Conservation (phyloP, 2,113 vertebrate species). For the Camelus bactrianus region DNA sequence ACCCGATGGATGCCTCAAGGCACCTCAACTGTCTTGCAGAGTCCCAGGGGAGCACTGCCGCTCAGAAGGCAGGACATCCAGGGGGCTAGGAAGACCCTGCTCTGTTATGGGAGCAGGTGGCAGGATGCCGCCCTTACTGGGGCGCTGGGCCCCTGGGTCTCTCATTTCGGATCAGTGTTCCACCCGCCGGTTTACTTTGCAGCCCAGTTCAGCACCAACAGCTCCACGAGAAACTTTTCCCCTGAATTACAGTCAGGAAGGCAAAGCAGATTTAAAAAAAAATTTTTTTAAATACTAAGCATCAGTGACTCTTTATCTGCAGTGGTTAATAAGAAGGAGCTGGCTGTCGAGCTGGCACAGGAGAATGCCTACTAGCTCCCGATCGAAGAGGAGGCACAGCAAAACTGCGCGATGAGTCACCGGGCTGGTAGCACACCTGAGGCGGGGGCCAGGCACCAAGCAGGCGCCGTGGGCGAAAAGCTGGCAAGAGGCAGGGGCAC, state of each 20-base stretch:
- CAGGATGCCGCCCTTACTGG: accelerated
- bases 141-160: background rate
- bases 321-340: background rate
- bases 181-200: background rate
- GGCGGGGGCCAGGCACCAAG: background rate
- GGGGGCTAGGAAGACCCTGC: background rate
- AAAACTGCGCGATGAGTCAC: background rate
- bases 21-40: background rate
- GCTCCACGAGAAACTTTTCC: background rate
- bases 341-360: background rate
- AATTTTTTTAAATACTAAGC: background rate
- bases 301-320: background rate
- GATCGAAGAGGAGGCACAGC: background rate
- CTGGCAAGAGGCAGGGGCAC: conserved; percentile 76
- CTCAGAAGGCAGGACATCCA: background rate
- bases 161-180: background rate
- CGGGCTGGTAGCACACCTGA: conserved; percentile 67
- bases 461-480: conserved; percentile 62
- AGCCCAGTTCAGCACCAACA: background rate
- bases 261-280: background rate
- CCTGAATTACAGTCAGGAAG: background rate
- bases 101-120: background rate
- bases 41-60: background rate
- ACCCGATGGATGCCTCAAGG: background rate
- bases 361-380: conserved; percentile 3